Evolutionary conservation across 1,140 invertebrate genomes (phyloP).

Genomic region (Sesamia nonagrioides): DNA sequence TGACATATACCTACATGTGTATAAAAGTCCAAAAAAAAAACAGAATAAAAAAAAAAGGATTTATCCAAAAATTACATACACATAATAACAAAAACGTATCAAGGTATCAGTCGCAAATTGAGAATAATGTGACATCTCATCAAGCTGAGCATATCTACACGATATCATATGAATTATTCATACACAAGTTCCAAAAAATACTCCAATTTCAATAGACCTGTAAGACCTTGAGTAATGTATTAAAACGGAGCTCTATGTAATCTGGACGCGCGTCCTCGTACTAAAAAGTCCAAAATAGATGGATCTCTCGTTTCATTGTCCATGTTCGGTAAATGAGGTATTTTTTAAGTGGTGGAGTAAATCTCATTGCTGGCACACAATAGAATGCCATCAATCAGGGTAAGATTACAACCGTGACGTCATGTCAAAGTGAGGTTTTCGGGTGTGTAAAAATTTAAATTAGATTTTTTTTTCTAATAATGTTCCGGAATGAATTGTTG

Average conservation of each 20-base stretch:
- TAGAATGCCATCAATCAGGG: constrained; percentile 45
- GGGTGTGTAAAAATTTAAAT: constrained; percentile 45
- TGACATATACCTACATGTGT: too few relatives aligned
- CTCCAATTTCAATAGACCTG: constrained; percentile 48
- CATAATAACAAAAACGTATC: constrained; percentile 52
- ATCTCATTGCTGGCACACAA: constrained; percentile 43
- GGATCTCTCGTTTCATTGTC: background rate
- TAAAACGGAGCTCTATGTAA: constrained; percentile 11
- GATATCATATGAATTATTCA: constrained; percentile 76
- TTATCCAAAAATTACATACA: constrained; percentile 14
- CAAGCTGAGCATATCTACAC: constrained; percentile 63
- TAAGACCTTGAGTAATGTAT: background rate
- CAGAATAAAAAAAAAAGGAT: too few relatives aligned
- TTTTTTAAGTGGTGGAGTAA: background rate
- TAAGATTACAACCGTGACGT: constrained; percentile 47
- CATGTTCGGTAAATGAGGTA: background rate
- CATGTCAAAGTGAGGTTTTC: constrained; percentile 9
- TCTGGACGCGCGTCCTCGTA: background rate
- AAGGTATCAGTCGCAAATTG: constrained; percentile 72
- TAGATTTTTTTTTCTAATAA: constrained; percentile 39
- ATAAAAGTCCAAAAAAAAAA: too few relatives aligned
- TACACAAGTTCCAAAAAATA: constrained; percentile 49
- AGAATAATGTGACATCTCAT: constrained; percentile 73
- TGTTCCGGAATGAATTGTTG: background rate
- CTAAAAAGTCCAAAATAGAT: constrained; percentile 8